phyloP scores from a whole-genome alignment of 2,888 invertebrate genomes.

The Sesamia inferens region DNA sequence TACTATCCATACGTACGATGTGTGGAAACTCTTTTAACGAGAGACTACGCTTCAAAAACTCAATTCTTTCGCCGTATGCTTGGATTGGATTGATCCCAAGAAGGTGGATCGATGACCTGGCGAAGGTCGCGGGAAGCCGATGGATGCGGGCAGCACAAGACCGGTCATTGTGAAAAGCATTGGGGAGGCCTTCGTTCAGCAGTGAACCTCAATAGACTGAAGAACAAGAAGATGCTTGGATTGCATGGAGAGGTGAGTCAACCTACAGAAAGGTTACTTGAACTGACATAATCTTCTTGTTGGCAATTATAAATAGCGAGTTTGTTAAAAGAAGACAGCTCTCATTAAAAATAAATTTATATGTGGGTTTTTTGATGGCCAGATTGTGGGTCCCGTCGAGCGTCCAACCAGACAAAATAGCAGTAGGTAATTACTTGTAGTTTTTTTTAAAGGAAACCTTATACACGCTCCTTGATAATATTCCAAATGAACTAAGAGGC shows the following conservation, averaged over 20 bases:
- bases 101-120: no score
- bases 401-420: constrained; percentile 28
- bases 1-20: constrained; percentile 44
- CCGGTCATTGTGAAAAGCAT: no score
- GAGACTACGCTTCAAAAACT: constrained; percentile 38
- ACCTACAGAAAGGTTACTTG: no score
- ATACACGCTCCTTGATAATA: constrained; percentile 20
- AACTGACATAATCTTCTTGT: no score
- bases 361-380: constrained; percentile 54
- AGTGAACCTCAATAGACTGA: no score
- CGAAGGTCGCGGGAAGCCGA: no score
- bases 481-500: constrained; percentile 19
- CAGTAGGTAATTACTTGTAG: constrained; percentile 17
- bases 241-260: constrained; percentile 3
- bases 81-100: no score
- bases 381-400: constrained; percentile 56
- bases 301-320: constrained; percentile 48
- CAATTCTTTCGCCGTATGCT: constrained; percentile 52
- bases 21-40: constrained; percentile 50
- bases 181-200: no score
- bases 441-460: constrained; percentile 20
- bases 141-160: no score
- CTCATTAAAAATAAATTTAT: constrained; percentile 55
- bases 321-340: constrained; percentile 35
- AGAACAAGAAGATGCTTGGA: no score